Evolutionary conservation across 2,113 vertebrate genomes (phyloP).

Genomic region (Oryzias woworae): DNA sequence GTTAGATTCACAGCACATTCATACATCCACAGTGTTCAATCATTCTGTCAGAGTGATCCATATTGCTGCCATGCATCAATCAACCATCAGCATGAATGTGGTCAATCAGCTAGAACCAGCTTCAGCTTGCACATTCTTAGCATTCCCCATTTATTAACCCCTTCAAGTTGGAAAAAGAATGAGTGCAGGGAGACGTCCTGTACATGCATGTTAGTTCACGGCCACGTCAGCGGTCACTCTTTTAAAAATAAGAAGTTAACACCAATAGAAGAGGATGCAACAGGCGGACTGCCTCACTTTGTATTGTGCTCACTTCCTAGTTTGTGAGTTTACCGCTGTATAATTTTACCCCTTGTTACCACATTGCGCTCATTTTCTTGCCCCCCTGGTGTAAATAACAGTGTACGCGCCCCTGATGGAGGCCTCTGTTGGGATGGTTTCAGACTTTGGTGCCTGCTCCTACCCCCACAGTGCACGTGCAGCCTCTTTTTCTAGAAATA

Average conservation of each 20-base stretch:
- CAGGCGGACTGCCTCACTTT: constrained; percentile 28
- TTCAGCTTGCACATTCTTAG: constrained; percentile 54
- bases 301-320: constrained; percentile 38
- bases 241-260: constrained; percentile 31
- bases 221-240: constrained; percentile 9
- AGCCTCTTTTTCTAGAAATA: not conserved
- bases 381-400: constrained; percentile 5
- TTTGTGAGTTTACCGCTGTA: constrained; percentile 17
- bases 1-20: constrained; percentile 34
- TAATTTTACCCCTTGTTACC: constrained; percentile 13
- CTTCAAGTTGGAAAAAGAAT: constrained; percentile 21
- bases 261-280: constrained; percentile 36
- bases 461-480: not conserved
- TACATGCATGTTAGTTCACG: not conserved
- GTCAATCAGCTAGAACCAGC: constrained; percentile 36
- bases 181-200: not conserved
- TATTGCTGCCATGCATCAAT: constrained; percentile 46
- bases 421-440: not conserved
- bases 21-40: constrained; percentile 29
- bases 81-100: constrained; percentile 49
- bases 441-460: not conserved
- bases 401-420: not conserved
- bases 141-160: constrained; percentile 40
- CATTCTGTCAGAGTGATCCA: constrained; percentile 46
- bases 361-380: not conserved